Evolutionary conservation across 2,797 vertebrate species (phyloP), one percentile per base, ranked within the genome.

Genomic region (Sebastes diploproa): DNA sequence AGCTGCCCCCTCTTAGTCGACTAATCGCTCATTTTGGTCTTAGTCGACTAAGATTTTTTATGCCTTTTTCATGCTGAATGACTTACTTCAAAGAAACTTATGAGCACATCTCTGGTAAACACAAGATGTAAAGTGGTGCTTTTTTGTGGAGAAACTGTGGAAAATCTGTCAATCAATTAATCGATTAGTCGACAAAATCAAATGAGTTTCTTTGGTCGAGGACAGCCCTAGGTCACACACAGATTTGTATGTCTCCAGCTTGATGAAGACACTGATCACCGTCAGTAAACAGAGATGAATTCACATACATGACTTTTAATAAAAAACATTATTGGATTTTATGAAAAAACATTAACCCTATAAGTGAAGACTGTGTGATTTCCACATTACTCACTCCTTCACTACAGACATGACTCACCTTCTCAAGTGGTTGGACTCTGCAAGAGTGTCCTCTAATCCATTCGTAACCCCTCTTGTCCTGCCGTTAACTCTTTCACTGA

Each of bases 381-480:
- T 50, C n/a, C 5, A 4, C 22, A 54, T 23, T 7, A 1, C 16
- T 0, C 16, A 22, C 11, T 50, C 32, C 20, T 6, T 52, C 32
- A 38, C 22, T 64, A 10, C 50, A 6, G 23, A 30, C 12, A 20
- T 6, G 55, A 62, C 93, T 95, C 82, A 96, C 96, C 95, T 94
- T 79, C 77, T 93, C 64, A 56, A 62, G 80, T 88, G 63, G 75
- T 68, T 70, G 23, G 84, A 61, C 77, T 91, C 92, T 42, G 66
- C 78, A 12, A 42, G 38, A 42, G 70, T 58, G 69, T 64, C 81
- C 68, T 92, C 88, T 52, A 89, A 82, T 80, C 95, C 95, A n/a
- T 95, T 96, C 1, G 89, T 80, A 14, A 93, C 79, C 7, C 79
- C 82, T 54, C 55, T 81, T 0, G 72, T 78, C 54, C 88, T 85